Percentiles rank a stretch among this genome's conserved stretches.
phyloP scores from a whole-genome alignment of 2,113 vertebrate genomes.

The Pseudorasbora parva region DNA sequence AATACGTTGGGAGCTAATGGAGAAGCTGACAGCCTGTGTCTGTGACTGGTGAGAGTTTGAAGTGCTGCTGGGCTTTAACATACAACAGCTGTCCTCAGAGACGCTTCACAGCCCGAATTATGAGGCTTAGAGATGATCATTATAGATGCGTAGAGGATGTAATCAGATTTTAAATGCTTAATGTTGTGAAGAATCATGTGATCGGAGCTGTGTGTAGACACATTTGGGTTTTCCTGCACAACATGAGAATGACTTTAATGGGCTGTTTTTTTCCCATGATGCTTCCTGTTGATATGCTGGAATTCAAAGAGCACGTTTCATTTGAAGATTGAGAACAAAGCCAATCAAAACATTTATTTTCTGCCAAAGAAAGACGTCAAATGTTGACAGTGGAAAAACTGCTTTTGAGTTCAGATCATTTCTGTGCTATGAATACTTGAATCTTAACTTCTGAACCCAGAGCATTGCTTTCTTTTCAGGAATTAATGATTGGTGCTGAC shows the following conservation, averaged over 20 bases:
- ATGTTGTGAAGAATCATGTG: slow-evolving; percentile 3
- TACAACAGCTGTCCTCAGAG: slow-evolving; percentile 16
- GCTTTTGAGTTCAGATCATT: background rate
- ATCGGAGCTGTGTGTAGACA: background rate
- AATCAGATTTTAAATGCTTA: slow-evolving; percentile 4
- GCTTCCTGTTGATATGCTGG: background rate
- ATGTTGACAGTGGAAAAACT: slow-evolving; percentile 6
- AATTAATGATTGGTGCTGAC: background rate
- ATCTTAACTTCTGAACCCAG: background rate
- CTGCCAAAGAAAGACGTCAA: background rate
- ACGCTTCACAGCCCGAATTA: background rate
- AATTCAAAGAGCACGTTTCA: background rate
- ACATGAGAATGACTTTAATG: slow-evolving; percentile 17
- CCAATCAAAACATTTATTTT: background rate
- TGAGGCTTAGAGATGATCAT: slow-evolving; percentile 25
- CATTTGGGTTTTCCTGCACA: background rate
- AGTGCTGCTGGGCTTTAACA: slow-evolving; percentile 14
- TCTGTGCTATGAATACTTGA: background rate
- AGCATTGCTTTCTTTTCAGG: background rate
- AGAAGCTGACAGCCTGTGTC: background rate
- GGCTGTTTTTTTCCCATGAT: background rate
- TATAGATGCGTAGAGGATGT: background rate
- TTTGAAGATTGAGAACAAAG: slow-evolving; percentile 40
- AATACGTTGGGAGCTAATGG: background rate
- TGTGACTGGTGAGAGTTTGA: background rate